A percentile compares a stretch with the other conserved stretches of the same genome.
These are phyloP conservation scores for Drosophila persimilis DNA, from an alignment of 1,140 invertebrate genomes.

Conservation along the genomic window DNA sequence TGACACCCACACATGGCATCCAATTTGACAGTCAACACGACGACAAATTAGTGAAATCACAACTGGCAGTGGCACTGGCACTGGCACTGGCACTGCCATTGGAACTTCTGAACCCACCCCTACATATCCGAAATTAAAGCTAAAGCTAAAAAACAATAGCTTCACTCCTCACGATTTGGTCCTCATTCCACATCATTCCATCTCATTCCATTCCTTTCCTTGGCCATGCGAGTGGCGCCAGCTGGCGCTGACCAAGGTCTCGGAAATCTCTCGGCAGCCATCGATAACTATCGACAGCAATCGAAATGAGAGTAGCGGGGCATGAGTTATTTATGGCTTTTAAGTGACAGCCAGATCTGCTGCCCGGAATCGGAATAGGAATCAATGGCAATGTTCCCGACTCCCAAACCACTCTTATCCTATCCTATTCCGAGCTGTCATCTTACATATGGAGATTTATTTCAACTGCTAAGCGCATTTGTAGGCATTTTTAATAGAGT, in stretches of 20 bases:
- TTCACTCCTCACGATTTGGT: no score
- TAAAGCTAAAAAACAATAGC: no score
- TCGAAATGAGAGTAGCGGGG: slow-evolving; percentile 56
- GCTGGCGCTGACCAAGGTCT: slow-evolving; percentile 36
- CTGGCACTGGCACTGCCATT: not conserved
- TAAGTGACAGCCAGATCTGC: slow-evolving; percentile 65
- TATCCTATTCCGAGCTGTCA: slow-evolving; percentile 45
- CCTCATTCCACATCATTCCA: not conserved
- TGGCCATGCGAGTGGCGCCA: slow-evolving; percentile 59
- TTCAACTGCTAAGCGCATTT: slow-evolving; percentile 72
- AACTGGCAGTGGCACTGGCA: slow-evolving; percentile 24
- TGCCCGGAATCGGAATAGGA: slow-evolving; percentile 8
- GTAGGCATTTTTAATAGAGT: slow-evolving; percentile 77
- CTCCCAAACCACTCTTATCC: not conserved
- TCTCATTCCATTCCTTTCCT: slow-evolving; percentile 5
- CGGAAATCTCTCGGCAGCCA: slow-evolving; percentile 5
- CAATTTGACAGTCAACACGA: slow-evolving; percentile 78
- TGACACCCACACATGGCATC: slow-evolving; percentile 78
- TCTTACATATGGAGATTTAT: slow-evolving; percentile 77
- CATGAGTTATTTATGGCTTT: slow-evolving; percentile 79
- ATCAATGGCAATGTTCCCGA: not conserved
- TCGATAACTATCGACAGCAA: slow-evolving; percentile 74
- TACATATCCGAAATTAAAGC: no score
- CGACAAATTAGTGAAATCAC: slow-evolving; percentile 77
- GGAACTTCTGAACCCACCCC: no score